phyloP scores from a whole-genome alignment of 2,113 vertebrate genomes.

The Pseudonaja textilis region DNA sequence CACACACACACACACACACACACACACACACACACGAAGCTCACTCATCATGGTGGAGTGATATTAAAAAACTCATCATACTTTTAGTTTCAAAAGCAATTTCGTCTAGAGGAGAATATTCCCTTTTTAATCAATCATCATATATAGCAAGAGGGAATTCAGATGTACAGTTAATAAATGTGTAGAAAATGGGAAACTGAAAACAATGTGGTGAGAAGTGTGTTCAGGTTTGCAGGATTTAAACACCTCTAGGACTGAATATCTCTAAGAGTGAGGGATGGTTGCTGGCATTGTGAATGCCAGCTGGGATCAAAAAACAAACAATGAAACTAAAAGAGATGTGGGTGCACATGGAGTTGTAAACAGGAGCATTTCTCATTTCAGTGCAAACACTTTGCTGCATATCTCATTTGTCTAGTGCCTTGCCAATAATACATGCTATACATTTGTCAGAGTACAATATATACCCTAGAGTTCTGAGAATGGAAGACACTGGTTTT shows the following conservation, averaged over 20 bases:
- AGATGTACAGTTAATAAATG: background rate
- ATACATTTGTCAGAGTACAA: conserved; percentile 30
- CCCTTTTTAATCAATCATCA: conserved; percentile 36
- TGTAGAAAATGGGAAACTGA: background rate
- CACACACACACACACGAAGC: conserved; percentile 9
- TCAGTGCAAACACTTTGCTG: background rate
- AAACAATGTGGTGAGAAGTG: background rate
- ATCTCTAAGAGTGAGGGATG: background rate
- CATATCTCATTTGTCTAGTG: background rate
- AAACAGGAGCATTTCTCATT: background rate
- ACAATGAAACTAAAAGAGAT: background rate
- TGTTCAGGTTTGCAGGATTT: background rate
- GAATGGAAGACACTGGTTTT: conserved; percentile 17
- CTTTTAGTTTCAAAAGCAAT: conserved; percentile 29
- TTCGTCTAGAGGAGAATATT: conserved; percentile 14
- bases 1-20: no score
- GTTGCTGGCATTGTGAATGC: background rate
- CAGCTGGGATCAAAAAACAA: background rate
- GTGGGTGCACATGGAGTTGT: background rate
- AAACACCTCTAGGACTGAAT: background rate
- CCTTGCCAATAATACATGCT: conserved; percentile 33
- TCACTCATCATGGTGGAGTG: conserved; percentile 2
- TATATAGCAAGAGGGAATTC: background rate
- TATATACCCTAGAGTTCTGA: background rate
- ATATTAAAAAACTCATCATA: conserved; percentile 48